Evolutionary conservation across 2,113 vertebrate genomes (phyloP).

Genomic region (Bubo scandiacus): DNA sequence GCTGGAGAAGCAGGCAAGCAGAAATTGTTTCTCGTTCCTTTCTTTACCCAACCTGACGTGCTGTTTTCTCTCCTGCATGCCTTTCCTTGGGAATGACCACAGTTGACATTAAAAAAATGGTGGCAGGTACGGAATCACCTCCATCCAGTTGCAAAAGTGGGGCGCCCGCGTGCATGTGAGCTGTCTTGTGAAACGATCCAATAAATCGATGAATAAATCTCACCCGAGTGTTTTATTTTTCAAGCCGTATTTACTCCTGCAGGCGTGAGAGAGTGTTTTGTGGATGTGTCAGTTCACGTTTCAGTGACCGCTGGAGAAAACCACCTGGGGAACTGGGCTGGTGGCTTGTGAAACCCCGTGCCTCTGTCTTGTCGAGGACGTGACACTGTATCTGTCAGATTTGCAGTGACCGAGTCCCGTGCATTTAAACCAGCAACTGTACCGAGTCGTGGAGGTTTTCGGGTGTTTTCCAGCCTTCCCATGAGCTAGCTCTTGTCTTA

Average conservation of each 20-base stretch:
- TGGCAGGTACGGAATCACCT: conserved; percentile 86
- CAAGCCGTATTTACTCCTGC: background rate
- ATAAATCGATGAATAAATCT: background rate
- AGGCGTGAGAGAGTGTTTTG: background rate
- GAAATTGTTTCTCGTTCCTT: background rate
- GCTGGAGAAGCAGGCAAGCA: background rate
- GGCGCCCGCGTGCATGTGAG: conserved; percentile 52
- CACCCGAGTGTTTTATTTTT: background rate
- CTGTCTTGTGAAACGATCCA: background rate
- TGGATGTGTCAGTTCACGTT: background rate
- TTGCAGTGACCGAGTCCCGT: background rate
- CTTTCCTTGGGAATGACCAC: conserved; percentile 85
- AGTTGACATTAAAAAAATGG: conserved; percentile 95
- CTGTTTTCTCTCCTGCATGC: conserved; percentile 76
- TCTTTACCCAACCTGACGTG: conserved; percentile 38
- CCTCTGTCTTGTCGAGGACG: background rate
- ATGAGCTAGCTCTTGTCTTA: background rate
- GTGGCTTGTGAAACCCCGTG: background rate
- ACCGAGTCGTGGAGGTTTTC: background rate
- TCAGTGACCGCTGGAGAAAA: background rate
- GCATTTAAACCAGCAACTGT: background rate
- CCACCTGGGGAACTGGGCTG: background rate
- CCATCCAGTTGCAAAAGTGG: background rate
- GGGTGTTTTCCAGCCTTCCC: background rate
- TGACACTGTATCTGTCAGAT: background rate